Evolutionary conservation across 2,888 invertebrate species (phyloP).

Genomic region (Caprella mutica): DNA sequence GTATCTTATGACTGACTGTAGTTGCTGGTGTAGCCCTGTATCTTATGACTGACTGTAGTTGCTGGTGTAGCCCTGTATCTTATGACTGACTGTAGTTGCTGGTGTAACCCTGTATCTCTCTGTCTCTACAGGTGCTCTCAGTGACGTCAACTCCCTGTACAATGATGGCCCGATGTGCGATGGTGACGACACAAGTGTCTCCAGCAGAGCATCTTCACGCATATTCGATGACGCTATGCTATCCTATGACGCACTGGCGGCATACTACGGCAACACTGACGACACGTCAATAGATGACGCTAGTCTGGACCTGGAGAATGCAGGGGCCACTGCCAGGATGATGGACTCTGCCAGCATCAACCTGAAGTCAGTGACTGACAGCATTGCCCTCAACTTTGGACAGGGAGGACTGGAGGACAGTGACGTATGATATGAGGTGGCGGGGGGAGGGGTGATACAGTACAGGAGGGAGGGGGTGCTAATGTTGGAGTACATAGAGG

Average conservation of each 20-base stretch:
- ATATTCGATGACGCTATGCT: conserved; percentile 54
- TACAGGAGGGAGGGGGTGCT: no score
- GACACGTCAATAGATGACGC: conserved; percentile 49
- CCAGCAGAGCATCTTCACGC: conserved; percentile 69
- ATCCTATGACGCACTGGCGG: conserved; percentile 46
- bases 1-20: no score
- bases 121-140: conserved; percentile 53
- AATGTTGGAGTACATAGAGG: neutral
- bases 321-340: neutral
- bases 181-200: conserved; percentile 59
- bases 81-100: neutral
- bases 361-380: conserved; percentile 61
- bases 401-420: conserved; percentile 30
- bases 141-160: conserved; percentile 56
- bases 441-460: no score
- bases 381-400: conserved; percentile 63
- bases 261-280: conserved; percentile 66
- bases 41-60: no score
- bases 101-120: conserved; percentile 6
- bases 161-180: conserved; percentile 43
- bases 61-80: no score
- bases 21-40: no score
- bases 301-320: conserved; percentile 36
- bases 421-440: conserved; percentile 28
- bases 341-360: conserved; percentile 43